Percentiles rank a stretch among this genome's conserved stretches.
These are phyloP conservation scores for Mesodorylaimus sp. DNA, from an alignment of 2,888 invertebrate species.

Conservation along the genomic window DNA sequence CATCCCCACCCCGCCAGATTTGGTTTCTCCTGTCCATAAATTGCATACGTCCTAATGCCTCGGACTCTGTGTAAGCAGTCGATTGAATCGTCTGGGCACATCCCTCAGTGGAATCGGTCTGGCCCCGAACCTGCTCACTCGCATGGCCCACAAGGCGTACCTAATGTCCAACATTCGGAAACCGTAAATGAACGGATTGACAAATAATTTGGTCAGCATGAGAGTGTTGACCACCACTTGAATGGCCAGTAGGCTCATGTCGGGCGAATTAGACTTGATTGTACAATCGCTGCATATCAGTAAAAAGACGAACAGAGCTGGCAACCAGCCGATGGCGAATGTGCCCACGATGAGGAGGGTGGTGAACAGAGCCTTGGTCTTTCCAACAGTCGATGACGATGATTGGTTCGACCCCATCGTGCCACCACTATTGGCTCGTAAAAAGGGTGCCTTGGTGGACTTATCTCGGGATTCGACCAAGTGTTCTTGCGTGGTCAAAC, in stretches of 20 bases:
- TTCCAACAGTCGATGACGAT: not conserved
- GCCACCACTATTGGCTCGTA: not conserved
- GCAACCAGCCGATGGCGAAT: slow-evolving; percentile 44
- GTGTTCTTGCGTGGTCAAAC: too few species aligned
- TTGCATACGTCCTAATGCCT: too few species aligned
- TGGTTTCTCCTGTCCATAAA: too few species aligned
- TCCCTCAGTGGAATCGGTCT: too few species aligned
- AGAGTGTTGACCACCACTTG: not conserved
- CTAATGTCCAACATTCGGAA: slow-evolving; percentile 47
- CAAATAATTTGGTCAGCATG: slow-evolving; percentile 40
- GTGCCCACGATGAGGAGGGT: slow-evolving; percentile 44
- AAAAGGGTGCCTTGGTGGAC: not conserved
- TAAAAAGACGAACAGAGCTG: slow-evolving; percentile 40
- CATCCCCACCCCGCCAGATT: too few species aligned
- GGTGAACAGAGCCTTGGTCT: slow-evolving; percentile 38
- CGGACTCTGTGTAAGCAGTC: too few species aligned
- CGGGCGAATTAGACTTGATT: slow-evolving; percentile 15
- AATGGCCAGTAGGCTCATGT: not conserved
- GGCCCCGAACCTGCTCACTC: not conserved
- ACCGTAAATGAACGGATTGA: slow-evolving; percentile 48
- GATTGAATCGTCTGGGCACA: too few species aligned
- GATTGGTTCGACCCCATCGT: too few species aligned
- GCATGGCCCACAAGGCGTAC: slow-evolving; percentile 23
- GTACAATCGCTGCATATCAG: slow-evolving; percentile 41
- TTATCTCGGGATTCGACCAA: too few species aligned